Evolutionary conservation across 1,140 invertebrate genomes (phyloP), one percentile per base, ranked within the genome.

Genomic region (Conus betulinus): DNA sequence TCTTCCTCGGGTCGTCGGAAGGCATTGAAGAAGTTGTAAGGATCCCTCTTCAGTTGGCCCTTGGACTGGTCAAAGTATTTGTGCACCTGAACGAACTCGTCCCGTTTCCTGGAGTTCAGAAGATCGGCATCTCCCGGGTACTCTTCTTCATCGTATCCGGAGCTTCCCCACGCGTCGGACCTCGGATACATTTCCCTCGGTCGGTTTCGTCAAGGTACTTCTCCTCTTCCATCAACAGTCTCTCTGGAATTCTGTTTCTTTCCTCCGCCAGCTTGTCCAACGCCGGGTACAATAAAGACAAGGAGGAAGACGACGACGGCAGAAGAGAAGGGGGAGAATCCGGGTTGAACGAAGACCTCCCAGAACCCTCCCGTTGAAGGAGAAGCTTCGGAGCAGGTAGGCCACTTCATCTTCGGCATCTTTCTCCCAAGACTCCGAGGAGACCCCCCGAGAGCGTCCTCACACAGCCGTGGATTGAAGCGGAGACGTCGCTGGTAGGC

Each of bases 1-100:
- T 71, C 17, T 27, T 87, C 71, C 51, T 86, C 25, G 8, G 85
- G 60, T 23, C 13, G 67, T 71, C 67, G 85, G n/a, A 87, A 79
- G 53, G 85, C 85, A 25, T 51, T 27, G 15, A 87, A 20, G 53
- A 57, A 87, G 74, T 87, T 79, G 85, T 79, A 60, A 23, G 52
- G 25, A 53, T 87, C 89, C 4, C 92, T 84, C 86, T 93, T 93
- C 52, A 91, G 84, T 82, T 88, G 88, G 57, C 90, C 91, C 85
- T 90, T 90, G 55, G 92, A 92, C 76, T 91, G 90, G 67, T 93
- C 93, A 86, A 93, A 93, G 85, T 93, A 93, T 83, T 93, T 93
- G 89, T 93, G 93, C 15, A 93, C 90, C 81, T 91, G 88, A 13
- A 93, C 91, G 82, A 93, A 90, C 88, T 93, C 93, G 83, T 93